These are phyloP conservation scores for Lepilemur ruficaudatus DNA, from an alignment of 2,797 vertebrate genomes.

Conservation along the genomic window DNA sequence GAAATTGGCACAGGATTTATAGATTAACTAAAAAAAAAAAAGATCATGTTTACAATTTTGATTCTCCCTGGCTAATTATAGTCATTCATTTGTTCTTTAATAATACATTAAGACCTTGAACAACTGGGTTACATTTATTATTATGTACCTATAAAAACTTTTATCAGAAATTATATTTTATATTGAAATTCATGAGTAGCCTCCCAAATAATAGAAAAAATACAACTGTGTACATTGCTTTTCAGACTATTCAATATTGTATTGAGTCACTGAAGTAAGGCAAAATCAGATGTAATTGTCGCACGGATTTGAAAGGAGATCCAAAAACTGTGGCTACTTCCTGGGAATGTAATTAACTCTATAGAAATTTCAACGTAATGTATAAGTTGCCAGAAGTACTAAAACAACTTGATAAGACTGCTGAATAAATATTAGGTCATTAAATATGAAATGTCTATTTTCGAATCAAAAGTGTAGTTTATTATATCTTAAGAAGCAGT, in stretches of 20 bases:
- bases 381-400: neutral
- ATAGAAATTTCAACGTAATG: neutral
- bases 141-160: neutral
- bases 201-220: neutral
- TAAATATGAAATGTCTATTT: too few relatives aligned
- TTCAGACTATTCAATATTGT: neutral
- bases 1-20: neutral
- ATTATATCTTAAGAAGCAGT: too few relatives aligned
- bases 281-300: neutral
- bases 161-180: neutral
- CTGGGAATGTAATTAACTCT: neutral
- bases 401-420: neutral
- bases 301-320: neutral
- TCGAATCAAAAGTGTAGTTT: too few relatives aligned
- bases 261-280: neutral
- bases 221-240: neutral
- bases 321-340: neutral
- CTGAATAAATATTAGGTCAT: neutral
- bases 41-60: neutral
- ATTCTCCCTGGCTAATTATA: neutral
- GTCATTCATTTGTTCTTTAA: neutral
- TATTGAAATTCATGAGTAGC: neutral
- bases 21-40: neutral
- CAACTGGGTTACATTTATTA: neutral
- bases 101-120: neutral